Percentiles rank a stretch among this genome's conserved stretches.
Conservation (phyloP, 2,888 invertebrate genomes). For the Girardia tigrina region DNA sequence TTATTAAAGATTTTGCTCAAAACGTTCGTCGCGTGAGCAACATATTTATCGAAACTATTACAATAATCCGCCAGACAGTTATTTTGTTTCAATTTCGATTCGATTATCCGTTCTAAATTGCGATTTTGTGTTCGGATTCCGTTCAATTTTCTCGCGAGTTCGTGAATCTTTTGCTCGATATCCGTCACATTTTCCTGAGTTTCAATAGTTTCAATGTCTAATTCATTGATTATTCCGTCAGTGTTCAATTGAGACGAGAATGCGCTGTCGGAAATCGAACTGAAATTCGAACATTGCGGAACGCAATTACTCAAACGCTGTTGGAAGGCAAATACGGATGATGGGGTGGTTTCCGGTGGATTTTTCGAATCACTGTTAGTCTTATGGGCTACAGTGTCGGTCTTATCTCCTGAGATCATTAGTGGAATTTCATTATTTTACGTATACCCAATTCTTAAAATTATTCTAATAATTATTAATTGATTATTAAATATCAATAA, state of each 20-base stretch:
- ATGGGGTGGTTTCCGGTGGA: not conserved
- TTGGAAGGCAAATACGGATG: not conserved
- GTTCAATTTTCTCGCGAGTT: not conserved
- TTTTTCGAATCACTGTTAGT: not conserved
- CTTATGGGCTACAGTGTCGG: not conserved
- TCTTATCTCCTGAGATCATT: constrained; percentile 11
- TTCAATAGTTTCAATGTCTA: not conserved
- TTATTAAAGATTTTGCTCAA: constrained; percentile 19
- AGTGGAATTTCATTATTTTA: not conserved
- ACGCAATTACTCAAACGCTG: not conserved
- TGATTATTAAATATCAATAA: not conserved
- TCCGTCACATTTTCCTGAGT: constrained; percentile 2
- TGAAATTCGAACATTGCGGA: constrained; percentile 6
- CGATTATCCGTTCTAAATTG: not conserved
- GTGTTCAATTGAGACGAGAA: not conserved
- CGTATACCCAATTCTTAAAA: not conserved
- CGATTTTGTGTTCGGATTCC: not conserved
- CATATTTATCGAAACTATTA: constrained; percentile 23
- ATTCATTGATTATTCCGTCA: not conserved
- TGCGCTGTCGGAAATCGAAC: not conserved
- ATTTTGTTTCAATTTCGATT: constrained; percentile 12
- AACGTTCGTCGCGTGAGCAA: not conserved
- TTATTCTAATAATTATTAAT: not conserved
- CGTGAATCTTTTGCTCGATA: constrained; percentile 5
- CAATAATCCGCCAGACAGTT: constrained; percentile 6